Evolutionary conservation across 2,113 vertebrate species (phyloP), one percentile per base, ranked within the genome.

Genomic region (Oreochromis niloticus): DNA sequence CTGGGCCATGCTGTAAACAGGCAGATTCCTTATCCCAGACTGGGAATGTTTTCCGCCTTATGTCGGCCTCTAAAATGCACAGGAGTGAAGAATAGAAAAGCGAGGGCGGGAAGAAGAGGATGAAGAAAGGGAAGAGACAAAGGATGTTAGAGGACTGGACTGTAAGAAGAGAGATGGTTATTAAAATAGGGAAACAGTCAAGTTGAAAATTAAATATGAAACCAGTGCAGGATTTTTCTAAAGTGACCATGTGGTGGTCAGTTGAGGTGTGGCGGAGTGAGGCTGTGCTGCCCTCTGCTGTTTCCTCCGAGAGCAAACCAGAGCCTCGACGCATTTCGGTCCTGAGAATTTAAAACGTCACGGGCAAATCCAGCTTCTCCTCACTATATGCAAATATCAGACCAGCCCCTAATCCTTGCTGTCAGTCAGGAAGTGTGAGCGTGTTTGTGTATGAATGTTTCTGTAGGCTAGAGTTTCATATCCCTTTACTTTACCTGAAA

Each of bases 1-100:
- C 96, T 95, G 93, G 92, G 90, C 91, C 66, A 52, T n/a, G 91
- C 94, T 92, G 94, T 96, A 96, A 97, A 96, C 94, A 95, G 94
- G 85, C 94, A 94, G 96, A 96, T 95, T 95, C 93, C 92, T 94
- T 92, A 86, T 94, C 90, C 91, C 90, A 92, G 94, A 94, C 87
- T 86, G 94, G 93, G 92, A 95, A 95, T 94, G 90, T 95, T 95
- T 93, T 94, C 92, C 85, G 24, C 92, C 90, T 94, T 14, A 54
- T 93, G 88, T 83, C 43, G 79, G 50, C 16, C 81, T 34, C 57
- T 19, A 19, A 59, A 66, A 19, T 22, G 56, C 59, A 54, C 54
- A 36, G 52, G 83, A 85, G 63, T 8, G 68, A 43, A 27, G 50
- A 34, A 36, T 13, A 34, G 83, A 83, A 30, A 61, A 17, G 59